phyloP scores from a whole-genome alignment of 2,113 vertebrate species.

The Dermatemys mawii region DNA sequence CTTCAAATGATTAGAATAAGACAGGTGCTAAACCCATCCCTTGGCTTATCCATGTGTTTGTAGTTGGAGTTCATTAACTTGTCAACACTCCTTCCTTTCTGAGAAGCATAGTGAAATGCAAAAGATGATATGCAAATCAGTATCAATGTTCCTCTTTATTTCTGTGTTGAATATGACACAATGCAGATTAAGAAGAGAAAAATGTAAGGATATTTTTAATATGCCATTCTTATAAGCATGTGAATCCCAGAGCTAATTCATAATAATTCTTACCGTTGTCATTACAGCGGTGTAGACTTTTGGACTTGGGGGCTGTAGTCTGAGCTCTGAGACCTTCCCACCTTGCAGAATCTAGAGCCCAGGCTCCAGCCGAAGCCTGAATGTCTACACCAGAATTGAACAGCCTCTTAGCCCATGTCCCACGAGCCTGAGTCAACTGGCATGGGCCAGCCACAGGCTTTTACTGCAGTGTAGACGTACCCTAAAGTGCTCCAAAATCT shows the following conservation, averaged over 20 bases:
- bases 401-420: background rate
- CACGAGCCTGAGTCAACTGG: background rate
- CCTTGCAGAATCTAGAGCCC: background rate
- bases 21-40: conserved; percentile 51
- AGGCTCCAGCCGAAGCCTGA: background rate
- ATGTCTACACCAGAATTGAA: background rate
- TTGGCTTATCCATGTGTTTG: conserved; percentile 63
- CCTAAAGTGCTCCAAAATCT: background rate
- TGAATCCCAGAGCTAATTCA: background rate
- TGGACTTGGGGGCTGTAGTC: background rate
- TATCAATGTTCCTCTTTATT: conserved; percentile 52
- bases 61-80: conserved; percentile 78
- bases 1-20: conserved; percentile 67
- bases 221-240: background rate
- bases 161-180: conserved; percentile 29
- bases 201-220: background rate
- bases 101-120: conserved; percentile 58
- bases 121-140: conserved; percentile 61
- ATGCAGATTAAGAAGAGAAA: conserved; percentile 6
- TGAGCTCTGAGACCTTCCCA: background rate
- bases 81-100: conserved; percentile 65
- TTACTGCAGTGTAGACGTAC: background rate
- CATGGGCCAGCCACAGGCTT: background rate
- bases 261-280: background rate
- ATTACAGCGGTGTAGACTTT: background rate